Base-by-base conservation (phyloP, 2,797 vertebrate species). In the Karalla daura region DNA sequence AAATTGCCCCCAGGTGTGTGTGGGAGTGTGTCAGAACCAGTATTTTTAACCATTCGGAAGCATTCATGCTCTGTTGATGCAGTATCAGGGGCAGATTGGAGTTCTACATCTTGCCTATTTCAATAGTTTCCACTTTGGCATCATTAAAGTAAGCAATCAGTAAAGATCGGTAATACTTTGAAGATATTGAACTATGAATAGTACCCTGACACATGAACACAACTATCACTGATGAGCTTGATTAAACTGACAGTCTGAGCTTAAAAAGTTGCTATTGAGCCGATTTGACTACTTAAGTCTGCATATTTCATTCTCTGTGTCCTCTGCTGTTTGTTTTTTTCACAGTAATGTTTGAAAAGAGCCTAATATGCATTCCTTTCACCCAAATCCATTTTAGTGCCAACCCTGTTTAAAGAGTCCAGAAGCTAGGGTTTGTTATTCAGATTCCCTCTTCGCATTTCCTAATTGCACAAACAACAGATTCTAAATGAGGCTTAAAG, bases 401-500 rank as follows among this genome's bases (percentile, higher is more conserved):
- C 54, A 74, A 24, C 39, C 30, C 23, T 43, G 27, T 7, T 70
- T 63, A 53, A 74, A 53, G 21, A 55, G 28, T 67, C 50, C 59
- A 55, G 47, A 62, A 68, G 56, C 63, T 44, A 47, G 41, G 62
- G 37, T 77, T 80, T 81, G 53, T 49, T 68, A 43, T 74, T 68
- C 46, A 73, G 41, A 71, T 70, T 65, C 53, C 66, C 39, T 50
- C 55, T 67, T 74, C 28, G 62, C 44, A n/a, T 65, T 54, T 63
- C 55, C 70, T 47, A 76, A 56, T 64, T 68, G 53, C 69, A 59
- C 56, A 80, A 78, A 85, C 63, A 83, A 72, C 55, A 78, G 18
- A 74, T 63, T 69, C 49, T 67, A 80, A 80, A 78, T 80, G 71
- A 76, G 60, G 80, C 63, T 74, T 52, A 53, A 76, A 74, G 63